A percentile compares a stretch with the other conserved stretches of the same genome.
Evolutionary conservation across 2,113 vertebrate species (phyloP).

Genomic region (Sciurus niger): DNA sequence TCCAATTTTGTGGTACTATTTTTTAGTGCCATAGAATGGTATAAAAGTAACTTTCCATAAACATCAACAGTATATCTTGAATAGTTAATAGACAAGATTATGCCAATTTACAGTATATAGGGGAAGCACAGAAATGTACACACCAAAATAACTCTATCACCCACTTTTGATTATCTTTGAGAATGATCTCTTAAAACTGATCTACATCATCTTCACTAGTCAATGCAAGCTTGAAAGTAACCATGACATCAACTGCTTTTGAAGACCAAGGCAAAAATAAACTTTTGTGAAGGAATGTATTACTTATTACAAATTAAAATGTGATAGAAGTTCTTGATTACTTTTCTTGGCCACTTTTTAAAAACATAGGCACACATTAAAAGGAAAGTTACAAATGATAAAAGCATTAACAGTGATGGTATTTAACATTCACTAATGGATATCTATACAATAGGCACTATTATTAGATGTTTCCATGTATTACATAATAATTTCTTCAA

Average conservation of each 20-base stretch:
- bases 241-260: background rate
- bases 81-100: conserved; percentile 12
- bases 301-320: background rate
- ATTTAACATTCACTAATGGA: background rate
- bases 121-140: background rate
- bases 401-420: background rate
- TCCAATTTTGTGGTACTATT: background rate
- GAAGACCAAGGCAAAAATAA: background rate
- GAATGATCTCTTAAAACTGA: background rate
- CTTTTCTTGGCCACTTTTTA: background rate
- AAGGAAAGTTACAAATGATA: background rate
- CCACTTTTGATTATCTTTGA: background rate
- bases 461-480: background rate
- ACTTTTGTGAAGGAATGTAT: background rate
- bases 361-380: background rate
- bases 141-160: background rate
- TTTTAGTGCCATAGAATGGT: background rate
- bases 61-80: background rate
- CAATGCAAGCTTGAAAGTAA: background rate
- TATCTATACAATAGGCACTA: background rate
- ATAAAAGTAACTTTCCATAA: background rate
- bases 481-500: background rate
- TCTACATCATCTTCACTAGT: background rate
- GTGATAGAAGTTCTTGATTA: background rate
- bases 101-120: background rate